Percentiles rank a stretch among this genome's conserved stretches.
Conservation (phyloP, 2,888 invertebrate species). For the Antheraea assamensis region DNA sequence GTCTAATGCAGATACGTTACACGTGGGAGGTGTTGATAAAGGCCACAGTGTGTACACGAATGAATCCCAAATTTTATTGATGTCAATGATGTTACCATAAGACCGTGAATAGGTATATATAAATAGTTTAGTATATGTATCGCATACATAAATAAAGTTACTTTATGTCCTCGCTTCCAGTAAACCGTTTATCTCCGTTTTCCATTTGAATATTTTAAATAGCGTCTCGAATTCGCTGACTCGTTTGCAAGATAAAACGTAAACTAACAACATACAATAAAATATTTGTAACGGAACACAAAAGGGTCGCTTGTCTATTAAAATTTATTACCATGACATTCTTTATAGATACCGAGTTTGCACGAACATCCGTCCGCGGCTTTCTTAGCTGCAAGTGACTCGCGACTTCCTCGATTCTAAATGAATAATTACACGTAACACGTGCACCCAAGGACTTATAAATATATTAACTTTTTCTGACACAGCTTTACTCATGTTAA, state of each 20-base stretch:
- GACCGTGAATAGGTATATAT: neutral
- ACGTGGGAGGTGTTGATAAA: no score
- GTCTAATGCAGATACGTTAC: no score
- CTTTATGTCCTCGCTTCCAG: constrained; percentile 45
- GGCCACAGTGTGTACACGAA: no score
- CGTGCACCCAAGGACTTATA: neutral
- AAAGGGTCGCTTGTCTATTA: constrained; percentile 39
- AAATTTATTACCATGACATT: constrained; percentile 35
- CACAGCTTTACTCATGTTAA: neutral
- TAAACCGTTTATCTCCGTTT: constrained; percentile 42
- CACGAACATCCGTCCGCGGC: constrained; percentile 31
- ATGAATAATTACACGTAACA: constrained; percentile 18
- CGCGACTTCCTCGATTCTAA: constrained; percentile 19
- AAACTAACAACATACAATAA: constrained; percentile 38
- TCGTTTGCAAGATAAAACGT: constrained; percentile 40
- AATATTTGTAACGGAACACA: constrained; percentile 41
- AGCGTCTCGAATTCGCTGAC: constrained; percentile 39
- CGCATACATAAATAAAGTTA: constrained; percentile 24
- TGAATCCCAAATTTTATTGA: no score
- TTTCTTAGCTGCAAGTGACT: constrained; percentile 15
- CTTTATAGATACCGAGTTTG: constrained; percentile 31
- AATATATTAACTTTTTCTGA: neutral
- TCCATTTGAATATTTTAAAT: constrained; percentile 54
- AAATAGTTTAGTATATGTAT: neutral
- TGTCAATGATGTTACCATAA: no score